A percentile compares a stretch with the other conserved stretches of the same genome.
Conservation (phyloP, 1,140 invertebrate species). For the Hypothenemus hampei region DNA sequence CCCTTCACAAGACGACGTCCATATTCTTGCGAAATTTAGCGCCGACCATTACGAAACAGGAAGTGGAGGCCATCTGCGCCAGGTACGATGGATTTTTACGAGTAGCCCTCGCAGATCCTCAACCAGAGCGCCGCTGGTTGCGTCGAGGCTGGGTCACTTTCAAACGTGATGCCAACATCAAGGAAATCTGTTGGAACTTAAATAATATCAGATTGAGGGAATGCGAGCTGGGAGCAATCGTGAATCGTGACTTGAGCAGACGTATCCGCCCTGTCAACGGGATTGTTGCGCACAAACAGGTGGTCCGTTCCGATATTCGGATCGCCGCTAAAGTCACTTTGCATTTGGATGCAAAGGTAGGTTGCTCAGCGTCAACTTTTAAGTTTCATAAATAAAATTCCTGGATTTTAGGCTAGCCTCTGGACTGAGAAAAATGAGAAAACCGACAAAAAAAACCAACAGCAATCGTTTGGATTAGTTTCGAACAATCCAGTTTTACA, state of each 20-base stretch:
- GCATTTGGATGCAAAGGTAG: slow-evolving; percentile 84
- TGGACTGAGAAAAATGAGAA: slow-evolving; percentile 60
- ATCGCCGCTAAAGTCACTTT: slow-evolving; percentile 93
- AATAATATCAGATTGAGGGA: slow-evolving; percentile 92
- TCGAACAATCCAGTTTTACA: slow-evolving; percentile 94
- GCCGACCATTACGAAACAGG: slow-evolving; percentile 91
- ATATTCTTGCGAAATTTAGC: slow-evolving; percentile 96
- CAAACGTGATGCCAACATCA: slow-evolving; percentile 94
- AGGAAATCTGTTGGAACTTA: slow-evolving; percentile 98
- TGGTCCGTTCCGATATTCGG: slow-evolving; percentile 89
- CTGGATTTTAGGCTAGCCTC: no score
- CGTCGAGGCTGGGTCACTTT: slow-evolving; percentile 98
- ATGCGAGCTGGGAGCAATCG: slow-evolving; percentile 89
- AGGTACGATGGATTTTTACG: slow-evolving; percentile 93
- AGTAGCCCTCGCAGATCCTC: slow-evolving; percentile 93
- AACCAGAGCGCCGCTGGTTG: slow-evolving; percentile 92
- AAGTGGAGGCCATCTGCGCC: slow-evolving; percentile 81
- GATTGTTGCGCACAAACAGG: slow-evolving; percentile 83
- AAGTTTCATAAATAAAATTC: no score
- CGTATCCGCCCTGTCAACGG: slow-evolving; percentile 83
- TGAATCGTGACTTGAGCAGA: slow-evolving; percentile 73
- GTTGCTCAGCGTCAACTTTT: no score
- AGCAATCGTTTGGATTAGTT: slow-evolving; percentile 66
- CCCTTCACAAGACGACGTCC: slow-evolving; percentile 89
- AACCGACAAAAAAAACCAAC: slow-evolving; percentile 40